Base-by-base conservation (phyloP, 1,140 invertebrate species). In the Heliconius hewitsoni region DNA sequence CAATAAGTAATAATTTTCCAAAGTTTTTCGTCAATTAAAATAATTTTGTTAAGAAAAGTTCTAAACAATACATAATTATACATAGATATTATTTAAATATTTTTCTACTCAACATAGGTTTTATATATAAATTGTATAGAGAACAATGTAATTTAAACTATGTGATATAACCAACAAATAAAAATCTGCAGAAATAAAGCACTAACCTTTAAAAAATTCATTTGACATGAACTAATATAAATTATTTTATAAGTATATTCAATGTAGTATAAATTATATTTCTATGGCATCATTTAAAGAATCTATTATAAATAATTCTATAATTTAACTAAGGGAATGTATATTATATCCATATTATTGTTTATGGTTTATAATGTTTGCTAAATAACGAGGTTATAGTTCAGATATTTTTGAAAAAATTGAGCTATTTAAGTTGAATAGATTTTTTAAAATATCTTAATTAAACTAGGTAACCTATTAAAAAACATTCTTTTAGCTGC, bases 191-290 rank as follows among this genome's bases (percentile, higher is more conserved):
- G 0, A 66, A 27, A 27, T 66, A 23, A 9, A 66, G 23, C 60
- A 27, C 23, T 27, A 66, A 66, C 23, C 23, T 16, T 79, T 57
- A 57, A 79, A 71, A 46, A 60, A 11, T 55, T 72, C 70, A 74
- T 75, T 71, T 37, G 74, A 81, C 72, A 78, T 81, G 74, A 83
- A 81, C 78, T 55, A 78, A 77, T 83, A 83, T 81, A 83, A 77
- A 83, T 76, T 80, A 81, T 83, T 74, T 78, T 83, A 83, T 78
- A 83, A 83, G 74, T 66, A 66, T 66, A 66, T 66, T 66, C 27
- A 66, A 66, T n/a, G 5, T 30, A 66, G 30, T 30, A 66, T 66
- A 66, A 66, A 66, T 66, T 4, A 66, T 27, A 66, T 66, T 66
- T 11, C n/a, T 57, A 57, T 57, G 19, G n/a, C n/a, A 66, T 30